Evolutionary conservation across 2,113 vertebrate species (phyloP).

Genomic region (Micromys minutus): DNA sequence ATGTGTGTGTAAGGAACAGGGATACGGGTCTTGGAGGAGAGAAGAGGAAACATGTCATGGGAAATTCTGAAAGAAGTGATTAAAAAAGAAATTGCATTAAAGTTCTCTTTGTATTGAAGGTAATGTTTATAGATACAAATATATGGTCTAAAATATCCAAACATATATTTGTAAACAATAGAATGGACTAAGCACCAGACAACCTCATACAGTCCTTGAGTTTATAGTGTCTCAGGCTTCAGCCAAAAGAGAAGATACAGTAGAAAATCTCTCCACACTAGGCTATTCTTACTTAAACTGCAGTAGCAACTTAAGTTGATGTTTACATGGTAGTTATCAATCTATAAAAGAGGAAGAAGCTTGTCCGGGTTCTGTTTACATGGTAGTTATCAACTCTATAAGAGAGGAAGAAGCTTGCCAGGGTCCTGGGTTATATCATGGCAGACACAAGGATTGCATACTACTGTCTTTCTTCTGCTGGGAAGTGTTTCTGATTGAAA

Average conservation of each 20-base stretch:
- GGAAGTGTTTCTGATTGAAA: constrained; percentile 76
- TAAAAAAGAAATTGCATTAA: background rate
- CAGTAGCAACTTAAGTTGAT: constrained; percentile 14
- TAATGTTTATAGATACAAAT: background rate
- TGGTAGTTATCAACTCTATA: background rate
- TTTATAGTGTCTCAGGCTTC: background rate
- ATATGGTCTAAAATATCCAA: constrained; percentile 26
- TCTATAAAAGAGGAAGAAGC: background rate
- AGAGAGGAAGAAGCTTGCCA: constrained; percentile 35
- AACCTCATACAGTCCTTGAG: background rate
- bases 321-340: background rate
- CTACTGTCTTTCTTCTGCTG: constrained; percentile 80
- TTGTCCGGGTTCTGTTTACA: too few species aligned
- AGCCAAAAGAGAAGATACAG: background rate
- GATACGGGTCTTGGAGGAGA: background rate
- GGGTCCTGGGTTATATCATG: constrained; percentile 68
- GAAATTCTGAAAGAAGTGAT: background rate
- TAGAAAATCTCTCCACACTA: background rate
- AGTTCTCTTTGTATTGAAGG: background rate
- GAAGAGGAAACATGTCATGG: background rate
- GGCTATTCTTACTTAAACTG: constrained; percentile 36
- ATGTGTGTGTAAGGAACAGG: background rate
- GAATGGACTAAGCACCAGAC: constrained; percentile 4
- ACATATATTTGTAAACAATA: background rate
- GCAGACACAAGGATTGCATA: constrained; percentile 75